phyloP scores from a whole-genome alignment of 1,140 invertebrate genomes.

The Calycopis cecrops region DNA sequence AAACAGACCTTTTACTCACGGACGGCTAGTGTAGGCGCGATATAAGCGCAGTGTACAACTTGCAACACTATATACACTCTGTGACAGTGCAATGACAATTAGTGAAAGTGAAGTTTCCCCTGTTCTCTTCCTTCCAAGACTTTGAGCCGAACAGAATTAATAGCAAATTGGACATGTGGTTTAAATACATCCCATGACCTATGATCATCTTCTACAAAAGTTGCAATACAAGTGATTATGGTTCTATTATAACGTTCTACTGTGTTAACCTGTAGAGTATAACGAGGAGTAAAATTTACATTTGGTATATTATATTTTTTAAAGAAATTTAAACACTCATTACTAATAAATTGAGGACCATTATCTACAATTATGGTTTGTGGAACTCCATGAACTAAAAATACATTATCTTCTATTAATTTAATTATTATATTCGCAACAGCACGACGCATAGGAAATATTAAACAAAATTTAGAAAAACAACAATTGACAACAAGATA shows the following conservation, averaged over 20 bases:
- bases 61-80: too few relatives aligned
- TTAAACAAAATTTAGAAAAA: neutral
- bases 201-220: conserved; percentile 39
- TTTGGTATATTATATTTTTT: neutral
- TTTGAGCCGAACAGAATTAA: too few relatives aligned
- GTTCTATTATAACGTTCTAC: conserved; percentile 25
- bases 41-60: too few relatives aligned
- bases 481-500: neutral
- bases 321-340: neutral
- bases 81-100: too few relatives aligned
- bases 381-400: neutral
- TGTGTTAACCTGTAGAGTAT: neutral
- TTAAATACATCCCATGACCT: conserved; percentile 43
- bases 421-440: neutral
- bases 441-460: neutral
- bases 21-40: too few relatives aligned
- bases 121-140: too few relatives aligned
- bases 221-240: neutral
- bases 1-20: too few relatives aligned
- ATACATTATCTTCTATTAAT: neutral
- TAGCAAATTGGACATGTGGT: conserved; percentile 36
- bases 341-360: neutral
- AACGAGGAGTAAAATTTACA: conserved; percentile 25
- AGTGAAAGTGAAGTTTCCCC: too few relatives aligned
- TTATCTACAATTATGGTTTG: neutral